Percentiles rank a stretch among this genome's conserved stretches.
phyloP scores from a whole-genome alignment of 1,140 invertebrate genomes.

The Heliconius hewitsoni region DNA sequence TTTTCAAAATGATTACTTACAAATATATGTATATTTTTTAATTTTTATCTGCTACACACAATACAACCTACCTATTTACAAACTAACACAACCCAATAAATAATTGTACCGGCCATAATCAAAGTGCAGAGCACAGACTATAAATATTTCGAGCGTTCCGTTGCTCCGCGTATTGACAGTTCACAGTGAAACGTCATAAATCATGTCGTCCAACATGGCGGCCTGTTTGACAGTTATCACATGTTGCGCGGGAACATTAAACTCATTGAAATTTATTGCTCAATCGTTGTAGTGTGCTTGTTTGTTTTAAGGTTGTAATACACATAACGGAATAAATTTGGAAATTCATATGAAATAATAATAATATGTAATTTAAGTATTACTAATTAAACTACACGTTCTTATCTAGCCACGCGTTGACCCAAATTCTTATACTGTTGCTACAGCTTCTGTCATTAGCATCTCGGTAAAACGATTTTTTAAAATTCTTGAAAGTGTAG shows the following conservation, averaged over 20 bases:
- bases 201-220: conserved; percentile 74
- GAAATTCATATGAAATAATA: background rate
- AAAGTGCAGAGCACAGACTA: conserved; percentile 12
- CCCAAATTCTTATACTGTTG: no score
- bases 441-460: no score
- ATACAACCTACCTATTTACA: background rate
- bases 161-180: conserved; percentile 62
- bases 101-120: conserved; percentile 1
- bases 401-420: no score
- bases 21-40: no score
- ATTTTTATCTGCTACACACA: no score
- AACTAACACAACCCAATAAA: background rate
- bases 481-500: no score
- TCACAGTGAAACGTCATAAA: conserved; percentile 71
- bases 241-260: conserved; percentile 73
- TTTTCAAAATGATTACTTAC: no score
- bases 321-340: background rate
- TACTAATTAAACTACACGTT: no score
- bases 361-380: no score
- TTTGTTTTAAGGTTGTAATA: conserved; percentile 1
- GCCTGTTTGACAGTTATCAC: conserved; percentile 67
- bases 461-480: no score
- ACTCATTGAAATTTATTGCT: conserved; percentile 78
- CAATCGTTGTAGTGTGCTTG: conserved; percentile 54
- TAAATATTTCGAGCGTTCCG: conserved; percentile 16